Evolutionary conservation across 2,888 invertebrate genomes (phyloP).

Genomic region (Ditylenchus weischeri): DNA sequence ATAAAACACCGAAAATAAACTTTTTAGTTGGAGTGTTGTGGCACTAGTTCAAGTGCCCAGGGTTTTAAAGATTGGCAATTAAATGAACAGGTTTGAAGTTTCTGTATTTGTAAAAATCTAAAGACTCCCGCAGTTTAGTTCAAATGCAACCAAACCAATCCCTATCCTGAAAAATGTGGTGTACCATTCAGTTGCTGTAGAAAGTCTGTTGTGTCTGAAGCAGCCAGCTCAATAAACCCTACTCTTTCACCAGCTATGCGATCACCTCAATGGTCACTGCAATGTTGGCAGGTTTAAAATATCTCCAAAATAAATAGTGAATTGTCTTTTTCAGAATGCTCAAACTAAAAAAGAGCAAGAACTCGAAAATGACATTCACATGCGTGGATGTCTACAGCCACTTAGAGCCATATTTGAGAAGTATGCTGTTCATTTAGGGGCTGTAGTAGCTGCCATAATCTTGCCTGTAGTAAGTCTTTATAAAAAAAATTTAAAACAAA

Average conservation of each 20-base stretch:
- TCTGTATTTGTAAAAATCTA: too few species aligned
- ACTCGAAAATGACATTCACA: constrained; percentile 49
- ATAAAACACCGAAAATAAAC: background rate
- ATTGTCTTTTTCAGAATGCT: constrained; percentile 44
- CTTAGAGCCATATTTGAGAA: constrained; percentile 53
- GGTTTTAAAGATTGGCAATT: constrained; percentile 62
- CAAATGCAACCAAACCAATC: constrained; percentile 25
- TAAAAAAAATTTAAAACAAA: constrained; percentile 4
- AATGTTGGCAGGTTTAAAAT: constrained; percentile 1
- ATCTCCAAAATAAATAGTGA: too few species aligned
- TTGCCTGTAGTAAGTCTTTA: constrained; percentile 54
- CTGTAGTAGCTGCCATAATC: constrained; percentile 53
- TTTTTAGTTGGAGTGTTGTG: constrained; percentile 61
- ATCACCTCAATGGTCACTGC: constrained; percentile 54
- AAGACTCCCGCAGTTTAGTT: constrained; percentile 9
- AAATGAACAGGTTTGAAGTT: constrained; percentile 47
- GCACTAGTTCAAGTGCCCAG: constrained; percentile 56
- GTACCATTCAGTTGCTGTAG: constrained; percentile 62
- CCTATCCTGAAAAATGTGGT: constrained; percentile 56
- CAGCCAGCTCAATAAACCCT: constrained; percentile 18
- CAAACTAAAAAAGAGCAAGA: constrained; percentile 54
- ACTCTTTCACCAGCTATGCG: constrained; percentile 55
- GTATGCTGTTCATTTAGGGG: constrained; percentile 57
- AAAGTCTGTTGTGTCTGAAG: constrained; percentile 49
- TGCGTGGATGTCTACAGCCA: constrained; percentile 54